phyloP scores from a whole-genome alignment of 2,888 invertebrate genomes.

The Ormyrus labotus region DNA sequence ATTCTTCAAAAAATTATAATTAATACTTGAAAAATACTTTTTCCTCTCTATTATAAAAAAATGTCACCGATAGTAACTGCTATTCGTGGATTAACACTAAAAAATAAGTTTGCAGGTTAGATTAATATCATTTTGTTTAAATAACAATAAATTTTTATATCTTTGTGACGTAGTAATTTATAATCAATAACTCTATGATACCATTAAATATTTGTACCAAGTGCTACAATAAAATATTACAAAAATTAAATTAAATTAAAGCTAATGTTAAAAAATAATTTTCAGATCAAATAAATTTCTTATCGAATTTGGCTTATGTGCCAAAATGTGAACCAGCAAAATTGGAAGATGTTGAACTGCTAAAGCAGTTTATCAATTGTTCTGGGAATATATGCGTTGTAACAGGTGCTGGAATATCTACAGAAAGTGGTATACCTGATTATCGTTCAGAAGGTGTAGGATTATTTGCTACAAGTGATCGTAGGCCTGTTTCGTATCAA shows the following conservation, averaged over 20 bases:
- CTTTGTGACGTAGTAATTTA: too few relatives aligned
- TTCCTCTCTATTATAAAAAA: neutral
- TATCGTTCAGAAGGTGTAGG: constrained; percentile 95
- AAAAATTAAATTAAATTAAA: too few relatives aligned
- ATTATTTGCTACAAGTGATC: constrained; percentile 89
- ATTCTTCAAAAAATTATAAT: neutral
- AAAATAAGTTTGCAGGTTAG: too few relatives aligned
- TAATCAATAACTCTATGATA: too few relatives aligned
- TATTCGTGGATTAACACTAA: too few relatives aligned
- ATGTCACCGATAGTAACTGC: neutral
- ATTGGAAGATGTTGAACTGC: constrained; percentile 78
- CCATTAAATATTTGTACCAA: too few relatives aligned
- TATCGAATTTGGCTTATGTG: constrained; percentile 78
- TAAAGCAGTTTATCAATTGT: constrained; percentile 80
- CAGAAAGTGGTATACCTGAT: constrained; percentile 97
- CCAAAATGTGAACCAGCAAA: constrained; percentile 85
- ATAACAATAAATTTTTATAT: too few relatives aligned
- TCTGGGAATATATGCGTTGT: constrained; percentile 82
- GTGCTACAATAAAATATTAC: too few relatives aligned
- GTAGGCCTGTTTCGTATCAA: constrained; percentile 90
- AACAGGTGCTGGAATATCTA: constrained; percentile 97
- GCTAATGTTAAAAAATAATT: neutral
- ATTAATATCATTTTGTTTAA: too few relatives aligned
- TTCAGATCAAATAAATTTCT: constrained; percentile 27
- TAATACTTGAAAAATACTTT: neutral